Evolutionary conservation across 2,888 invertebrate genomes (phyloP).

Genomic region (Tryphoninae sp.): DNA sequence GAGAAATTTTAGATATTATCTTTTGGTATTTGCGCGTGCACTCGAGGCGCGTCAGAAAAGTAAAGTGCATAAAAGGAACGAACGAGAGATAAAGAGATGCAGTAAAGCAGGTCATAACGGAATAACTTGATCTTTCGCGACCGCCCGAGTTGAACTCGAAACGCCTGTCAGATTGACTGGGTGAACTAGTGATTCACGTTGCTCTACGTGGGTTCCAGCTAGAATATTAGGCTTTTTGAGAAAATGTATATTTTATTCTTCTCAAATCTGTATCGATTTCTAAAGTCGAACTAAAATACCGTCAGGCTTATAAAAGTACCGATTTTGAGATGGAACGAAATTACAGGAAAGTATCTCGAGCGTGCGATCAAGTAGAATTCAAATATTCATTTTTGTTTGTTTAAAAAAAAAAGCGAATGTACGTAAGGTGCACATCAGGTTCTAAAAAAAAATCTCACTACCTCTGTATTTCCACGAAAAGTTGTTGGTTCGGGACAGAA

Average conservation of each 20-base stretch:
- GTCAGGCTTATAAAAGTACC: too few relatives aligned
- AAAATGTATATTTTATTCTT: too few relatives aligned
- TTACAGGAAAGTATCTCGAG: too few relatives aligned
- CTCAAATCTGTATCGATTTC: too few relatives aligned
- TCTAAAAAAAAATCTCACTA: constrained; percentile 17
- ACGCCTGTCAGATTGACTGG: constrained; percentile 13
- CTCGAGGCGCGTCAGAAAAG: constrained; percentile 20
- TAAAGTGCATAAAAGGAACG: constrained; percentile 19
- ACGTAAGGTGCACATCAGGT: neutral
- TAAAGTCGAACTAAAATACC: too few relatives aligned
- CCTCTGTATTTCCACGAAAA: constrained; percentile 7
- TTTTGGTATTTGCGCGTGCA: neutral
- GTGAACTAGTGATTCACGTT: constrained; percentile 5
- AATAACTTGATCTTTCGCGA: constrained; percentile 57
- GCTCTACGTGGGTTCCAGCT: too few relatives aligned
- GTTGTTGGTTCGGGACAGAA: neutral
- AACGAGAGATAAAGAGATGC: neutral
- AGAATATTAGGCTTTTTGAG: too few relatives aligned
- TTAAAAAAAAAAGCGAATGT: neutral
- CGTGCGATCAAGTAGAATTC: neutral
- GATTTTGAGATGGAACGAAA: too few relatives aligned
- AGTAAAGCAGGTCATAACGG: constrained; percentile 54
- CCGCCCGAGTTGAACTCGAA: constrained; percentile 45
- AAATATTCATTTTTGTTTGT: neutral
- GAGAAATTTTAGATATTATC: constrained; percentile 1